Evolutionary conservation across 1,140 invertebrate genomes (phyloP).

Genomic region (Microplitis mediator): DNA sequence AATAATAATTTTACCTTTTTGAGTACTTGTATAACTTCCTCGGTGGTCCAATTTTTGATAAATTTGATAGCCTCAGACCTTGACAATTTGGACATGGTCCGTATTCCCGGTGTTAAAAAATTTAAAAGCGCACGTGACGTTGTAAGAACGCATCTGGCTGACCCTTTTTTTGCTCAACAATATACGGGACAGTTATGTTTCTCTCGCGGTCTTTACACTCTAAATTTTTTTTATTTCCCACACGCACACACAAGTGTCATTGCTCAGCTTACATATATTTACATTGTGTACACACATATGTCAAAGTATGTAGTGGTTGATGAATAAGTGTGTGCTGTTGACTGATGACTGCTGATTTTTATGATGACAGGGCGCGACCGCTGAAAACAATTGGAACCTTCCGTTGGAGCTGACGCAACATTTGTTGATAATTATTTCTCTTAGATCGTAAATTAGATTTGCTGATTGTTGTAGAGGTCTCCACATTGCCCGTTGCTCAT

Average conservation of each 20-base stretch:
- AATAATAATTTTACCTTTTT: slow-evolving; percentile 49
- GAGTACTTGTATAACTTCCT: slow-evolving; percentile 46
- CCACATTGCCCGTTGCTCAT: no score
- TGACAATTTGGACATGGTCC: slow-evolving; percentile 42
- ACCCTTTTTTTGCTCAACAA: slow-evolving; percentile 16
- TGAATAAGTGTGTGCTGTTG: background rate
- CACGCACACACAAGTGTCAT: background rate
- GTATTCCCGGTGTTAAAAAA: slow-evolving; percentile 28
- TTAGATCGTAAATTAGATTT: background rate
- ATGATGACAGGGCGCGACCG: background rate
- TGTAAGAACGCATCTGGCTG: slow-evolving; percentile 47
- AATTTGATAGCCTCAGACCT: slow-evolving; percentile 41
- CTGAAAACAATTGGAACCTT: background rate
- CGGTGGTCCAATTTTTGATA: slow-evolving; percentile 49
- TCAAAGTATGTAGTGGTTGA: background rate
- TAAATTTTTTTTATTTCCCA: background rate
- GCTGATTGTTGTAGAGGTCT: no score
- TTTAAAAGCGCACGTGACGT: slow-evolving; percentile 6
- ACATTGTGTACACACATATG: background rate
- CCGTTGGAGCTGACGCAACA: background rate
- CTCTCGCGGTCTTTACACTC: background rate
- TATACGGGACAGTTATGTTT: background rate
- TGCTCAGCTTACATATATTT: background rate
- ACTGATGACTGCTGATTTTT: background rate
- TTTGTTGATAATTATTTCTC: background rate